A percentile compares a stretch with the other conserved stretches of the same genome.
phyloP scores from a whole-genome alignment of 2,797 vertebrate genomes.

The Bradypodion pumilum region DNA sequence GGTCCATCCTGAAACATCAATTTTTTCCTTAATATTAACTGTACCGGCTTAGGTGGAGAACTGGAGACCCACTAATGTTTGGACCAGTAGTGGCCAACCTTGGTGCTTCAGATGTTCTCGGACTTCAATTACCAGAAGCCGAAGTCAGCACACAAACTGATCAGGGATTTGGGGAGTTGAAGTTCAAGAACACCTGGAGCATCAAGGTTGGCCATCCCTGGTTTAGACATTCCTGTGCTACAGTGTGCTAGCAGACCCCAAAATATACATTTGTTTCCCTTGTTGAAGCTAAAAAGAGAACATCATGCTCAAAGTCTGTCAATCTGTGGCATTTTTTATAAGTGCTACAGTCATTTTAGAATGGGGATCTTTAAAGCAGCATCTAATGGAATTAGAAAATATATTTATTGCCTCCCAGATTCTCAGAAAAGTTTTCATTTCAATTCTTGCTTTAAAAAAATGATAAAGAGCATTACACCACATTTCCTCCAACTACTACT shows the following conservation, averaged over 20 bases:
- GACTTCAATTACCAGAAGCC: no score
- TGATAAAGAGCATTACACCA: slow-evolving; percentile 56
- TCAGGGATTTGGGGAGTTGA: no score
- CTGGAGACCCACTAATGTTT: no score
- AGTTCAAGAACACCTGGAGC: no score
- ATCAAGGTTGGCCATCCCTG: no score
- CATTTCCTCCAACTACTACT: slow-evolving; percentile 58
- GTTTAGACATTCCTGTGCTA: neutral
- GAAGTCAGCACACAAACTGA: no score
- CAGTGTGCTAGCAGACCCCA: neutral
- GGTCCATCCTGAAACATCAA: neutral
- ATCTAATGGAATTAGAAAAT: slow-evolving; percentile 22
- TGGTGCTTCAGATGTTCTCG: no score
- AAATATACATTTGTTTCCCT: neutral
- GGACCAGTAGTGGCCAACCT: no score
- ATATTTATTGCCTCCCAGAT: slow-evolving; percentile 42
- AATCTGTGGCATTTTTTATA: slow-evolving; percentile 23
- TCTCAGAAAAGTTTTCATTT: slow-evolving; percentile 54
- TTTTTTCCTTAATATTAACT: neutral
- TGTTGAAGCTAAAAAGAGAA: slow-evolving; percentile 43
- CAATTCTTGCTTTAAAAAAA: slow-evolving; percentile 36
- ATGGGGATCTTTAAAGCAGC: slow-evolving; percentile 34
- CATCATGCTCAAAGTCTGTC: slow-evolving; percentile 40
- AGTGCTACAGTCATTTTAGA: slow-evolving; percentile 31
- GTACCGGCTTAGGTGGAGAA: neutral